Percentiles rank a stretch among this genome's conserved stretches.
These are phyloP conservation scores for Sitobion miscanthi DNA, from an alignment of 1,140 invertebrate genomes.

Conservation along the genomic window DNA sequence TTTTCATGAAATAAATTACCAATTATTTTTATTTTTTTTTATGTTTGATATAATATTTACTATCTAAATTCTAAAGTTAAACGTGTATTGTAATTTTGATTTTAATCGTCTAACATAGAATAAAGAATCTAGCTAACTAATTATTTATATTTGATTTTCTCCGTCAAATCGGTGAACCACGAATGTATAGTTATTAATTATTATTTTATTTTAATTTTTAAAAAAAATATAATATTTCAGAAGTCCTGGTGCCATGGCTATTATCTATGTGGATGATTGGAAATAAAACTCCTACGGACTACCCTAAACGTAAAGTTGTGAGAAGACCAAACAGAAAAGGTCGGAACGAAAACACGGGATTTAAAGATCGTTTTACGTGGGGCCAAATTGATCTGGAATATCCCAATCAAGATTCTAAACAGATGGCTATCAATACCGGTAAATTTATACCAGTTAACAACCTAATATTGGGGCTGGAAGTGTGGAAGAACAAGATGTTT, in stretches of 20 bases:
- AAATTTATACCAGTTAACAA: constrained; percentile 74
- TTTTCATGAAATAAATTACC: background rate
- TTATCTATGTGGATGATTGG: constrained; percentile 58
- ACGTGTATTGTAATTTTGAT: background rate
- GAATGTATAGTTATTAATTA: too few species aligned
- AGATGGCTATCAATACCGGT: constrained; percentile 63
- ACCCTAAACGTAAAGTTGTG: background rate
- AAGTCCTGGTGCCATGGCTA: constrained; percentile 58
- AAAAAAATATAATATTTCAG: background rate
- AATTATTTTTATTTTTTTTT: background rate
- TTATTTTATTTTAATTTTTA: background rate
- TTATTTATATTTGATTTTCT: too few species aligned
- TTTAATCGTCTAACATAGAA: background rate
- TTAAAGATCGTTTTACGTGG: constrained; percentile 60
- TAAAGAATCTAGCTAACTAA: background rate
- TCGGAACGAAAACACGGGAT: constrained; percentile 41
- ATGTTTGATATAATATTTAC: background rate
- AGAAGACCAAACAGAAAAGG: constrained; percentile 32
- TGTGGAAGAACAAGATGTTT: constrained; percentile 67
- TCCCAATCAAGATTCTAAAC: constrained; percentile 56
- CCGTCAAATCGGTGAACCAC: too few species aligned
- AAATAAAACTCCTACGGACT: constrained; percentile 30
- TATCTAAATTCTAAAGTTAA: background rate
- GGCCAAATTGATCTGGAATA: constrained; percentile 59
- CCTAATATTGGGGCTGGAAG: constrained; percentile 75